Base-by-base conservation (phyloP, 2,113 vertebrate genomes). In the Oncorhynchus keta region DNA sequence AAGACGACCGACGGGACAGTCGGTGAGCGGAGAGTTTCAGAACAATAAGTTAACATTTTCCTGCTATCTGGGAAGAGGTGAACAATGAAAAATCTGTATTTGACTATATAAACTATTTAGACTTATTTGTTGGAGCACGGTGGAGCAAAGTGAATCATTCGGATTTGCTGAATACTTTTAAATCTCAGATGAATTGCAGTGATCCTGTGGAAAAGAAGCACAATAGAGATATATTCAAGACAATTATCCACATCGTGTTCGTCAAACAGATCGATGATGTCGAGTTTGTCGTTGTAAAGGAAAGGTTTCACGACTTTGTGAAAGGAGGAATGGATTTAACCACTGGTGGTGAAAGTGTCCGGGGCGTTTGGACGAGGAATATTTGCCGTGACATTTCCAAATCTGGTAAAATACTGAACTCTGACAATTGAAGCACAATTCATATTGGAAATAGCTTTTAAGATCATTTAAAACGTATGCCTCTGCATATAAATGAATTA, bases 181-280 rank as follows among this genome's bases (percentile, higher is more conserved):
- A 90, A 89, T 85, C 86, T 67, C 82, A 92, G 26, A 87, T 97
- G 87, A 93, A 91, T 62, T 81, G 91, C 68, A 79, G 87, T 12
- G 94, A 93, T 49, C 90, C 90, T 69, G 90, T 89, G 77, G 93
- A 90, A 69, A 94, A 92, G 96, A 93, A 90, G 68, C 89, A 86
- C 74, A 95, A 95, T 80, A 86, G 95, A 22, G 94, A 95, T 65
- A 86, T 92, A 13, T 98, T 98, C 89, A 95, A 95, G 90, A 86
- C 76, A 82, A 90, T 95, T 76, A 93, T 97, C 72, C 96, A 97
- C 88, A 92, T 88, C 85, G 92, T 96, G 0, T 94, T 95, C 79
- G 96, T 96, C 30, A 92, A 92, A 73, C 93, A 95, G 65, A 76
- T 93, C 64, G 95, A 94, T 74, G 95, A 87, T 1, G 86, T 89